Conservation (phyloP, 2,113 vertebrate genomes). For the Carlito syrichta region DNA sequence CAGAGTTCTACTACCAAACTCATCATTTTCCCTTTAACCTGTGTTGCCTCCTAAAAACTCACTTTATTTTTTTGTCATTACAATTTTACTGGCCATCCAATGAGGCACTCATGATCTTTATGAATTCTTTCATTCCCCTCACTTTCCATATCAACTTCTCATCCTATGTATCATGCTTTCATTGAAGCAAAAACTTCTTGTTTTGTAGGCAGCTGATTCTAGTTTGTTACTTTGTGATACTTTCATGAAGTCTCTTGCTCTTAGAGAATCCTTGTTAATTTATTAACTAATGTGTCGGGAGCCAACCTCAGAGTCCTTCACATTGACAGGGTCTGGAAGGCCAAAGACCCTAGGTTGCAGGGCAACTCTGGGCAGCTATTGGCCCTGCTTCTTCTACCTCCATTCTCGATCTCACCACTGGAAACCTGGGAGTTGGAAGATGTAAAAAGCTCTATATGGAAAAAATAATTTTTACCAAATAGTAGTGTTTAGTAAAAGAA, state of each 20-base stretch:
- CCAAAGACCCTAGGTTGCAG: no score
- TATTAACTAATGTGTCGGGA: background rate
- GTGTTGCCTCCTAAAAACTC: background rate
- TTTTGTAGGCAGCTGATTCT: background rate
- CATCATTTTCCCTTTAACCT: background rate
- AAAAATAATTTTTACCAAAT: no score
- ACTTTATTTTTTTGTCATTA: background rate
- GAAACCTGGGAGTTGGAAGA: no score
- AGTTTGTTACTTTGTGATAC: background rate
- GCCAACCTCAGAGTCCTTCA: no score
- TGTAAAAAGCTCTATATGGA: no score
- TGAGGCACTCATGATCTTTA: background rate
- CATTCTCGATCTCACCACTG: no score
- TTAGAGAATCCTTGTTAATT: background rate
- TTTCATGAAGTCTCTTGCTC: background rate
- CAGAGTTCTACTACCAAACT: background rate
- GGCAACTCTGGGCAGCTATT: no score
- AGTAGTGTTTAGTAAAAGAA: no score
- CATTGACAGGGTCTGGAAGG: no score
- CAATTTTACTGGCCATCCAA: background rate
- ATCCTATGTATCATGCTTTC: background rate
- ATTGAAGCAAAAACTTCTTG: background rate
- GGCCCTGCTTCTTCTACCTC: no score
- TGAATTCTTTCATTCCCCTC: background rate
- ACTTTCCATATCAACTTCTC: background rate